Evolutionary conservation across 2,888 invertebrate genomes (phyloP).

Genomic region (Andrena camellia): DNA sequence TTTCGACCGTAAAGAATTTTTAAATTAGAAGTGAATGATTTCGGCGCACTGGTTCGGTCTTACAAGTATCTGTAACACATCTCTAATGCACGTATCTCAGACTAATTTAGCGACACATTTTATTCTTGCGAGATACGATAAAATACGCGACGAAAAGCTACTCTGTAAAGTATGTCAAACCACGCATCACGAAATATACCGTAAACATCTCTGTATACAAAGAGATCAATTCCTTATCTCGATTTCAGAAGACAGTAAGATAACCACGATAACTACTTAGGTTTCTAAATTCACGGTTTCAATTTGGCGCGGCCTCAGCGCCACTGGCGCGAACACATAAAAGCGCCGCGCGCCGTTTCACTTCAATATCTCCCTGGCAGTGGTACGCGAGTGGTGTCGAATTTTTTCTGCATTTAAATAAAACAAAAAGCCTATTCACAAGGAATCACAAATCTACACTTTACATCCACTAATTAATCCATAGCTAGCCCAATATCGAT

Average conservation of each 20-base stretch:
- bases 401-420: not conserved
- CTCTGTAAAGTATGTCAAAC: no score
- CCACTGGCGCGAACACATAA: not conserved
- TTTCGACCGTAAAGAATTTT: no score
- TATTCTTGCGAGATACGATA: not conserved
- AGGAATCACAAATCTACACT: not conserved
- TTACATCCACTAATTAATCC: no score
- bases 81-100: no score
- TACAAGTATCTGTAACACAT: no score
- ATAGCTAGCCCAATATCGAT: no score
- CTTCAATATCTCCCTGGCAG: not conserved
- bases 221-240: conserved; percentile 33
- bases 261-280: not conserved
- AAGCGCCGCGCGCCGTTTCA: not conserved
- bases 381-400: not conserved
- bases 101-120: not conserved
- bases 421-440: no score
- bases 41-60: no score
- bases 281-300: not conserved
- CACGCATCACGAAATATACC: not conserved
- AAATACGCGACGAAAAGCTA: no score
- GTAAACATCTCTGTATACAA: not conserved
- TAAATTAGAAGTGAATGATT: no score
- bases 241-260: conserved; percentile 5
- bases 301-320: conserved; percentile 5